Base-by-base conservation (phyloP, 2,888 invertebrate species). In the Acutogordius australiensis region DNA sequence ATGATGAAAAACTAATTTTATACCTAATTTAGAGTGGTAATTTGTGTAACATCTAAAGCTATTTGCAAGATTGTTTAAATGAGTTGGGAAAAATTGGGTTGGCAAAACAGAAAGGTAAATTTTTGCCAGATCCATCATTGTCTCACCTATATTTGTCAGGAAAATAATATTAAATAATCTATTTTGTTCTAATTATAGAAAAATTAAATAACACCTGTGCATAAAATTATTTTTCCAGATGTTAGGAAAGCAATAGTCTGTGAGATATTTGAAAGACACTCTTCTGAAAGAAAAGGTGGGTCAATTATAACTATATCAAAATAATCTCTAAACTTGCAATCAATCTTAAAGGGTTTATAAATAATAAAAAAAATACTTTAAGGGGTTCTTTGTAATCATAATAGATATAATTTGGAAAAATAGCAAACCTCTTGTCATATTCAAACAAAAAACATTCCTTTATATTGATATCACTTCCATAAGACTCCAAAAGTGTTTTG, bases 301-400 rank as follows among this genome's bases (percentile, higher is more conserved):
- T 57, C 58, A 18, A 57, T 2, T 27, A 57, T 8, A 29, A 57
- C 29, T 8, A 57, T 8, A 29, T 28, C 28, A 30, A 57, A 57
- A 57, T 27, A 28, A 30, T 57, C 30, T 23, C 29, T 57, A 30
- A 57, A 57, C 4, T 57, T 23, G 4, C 18, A 8, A 29, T 28
- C 8, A 57, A 57, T 29, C 58, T 57, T 28, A 28, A 57, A 18
- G 23, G 23, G 23, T 18, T 23, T 37, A 8, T 18, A 57, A 26
- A n/a, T 4, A 28, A 29, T 27, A 2, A 28, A 28, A 28, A 28
- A 29, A 8, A 28, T 28, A 57, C 58, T 30, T 26, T 26, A 28
- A 57, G 29, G 8, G 58, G 58, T 4, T 57, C 29, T 29, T 57
- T 57, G 29, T 57, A 57, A 29, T 57, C 58, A 57, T 57, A 57